Conservation (phyloP, 2,113 vertebrate species). For the Cariama cristata region DNA sequence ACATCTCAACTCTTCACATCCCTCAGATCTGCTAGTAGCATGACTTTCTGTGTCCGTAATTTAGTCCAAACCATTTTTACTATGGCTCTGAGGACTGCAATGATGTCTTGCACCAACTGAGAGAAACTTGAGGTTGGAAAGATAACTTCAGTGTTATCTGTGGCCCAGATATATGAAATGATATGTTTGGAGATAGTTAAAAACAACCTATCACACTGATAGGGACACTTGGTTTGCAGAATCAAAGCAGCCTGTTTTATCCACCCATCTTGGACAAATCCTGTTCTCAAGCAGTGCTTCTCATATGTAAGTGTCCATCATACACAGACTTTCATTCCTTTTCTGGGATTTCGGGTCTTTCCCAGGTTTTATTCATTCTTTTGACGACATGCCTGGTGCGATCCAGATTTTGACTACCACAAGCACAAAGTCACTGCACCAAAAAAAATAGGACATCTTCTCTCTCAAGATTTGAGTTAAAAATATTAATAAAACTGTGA, state of each 20-base stretch:
- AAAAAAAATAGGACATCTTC: neutral
- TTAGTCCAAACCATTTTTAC: neutral
- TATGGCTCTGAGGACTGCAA: neutral
- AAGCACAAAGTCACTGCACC: neutral
- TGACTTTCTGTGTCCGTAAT: fast-evolving
- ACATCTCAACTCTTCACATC: neutral
- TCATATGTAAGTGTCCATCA: neutral
- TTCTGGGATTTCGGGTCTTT: neutral
- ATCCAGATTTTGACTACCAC: neutral
- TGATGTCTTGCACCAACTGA: neutral
- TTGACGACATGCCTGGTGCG: neutral
- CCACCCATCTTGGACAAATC: neutral
- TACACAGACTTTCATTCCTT: neutral
- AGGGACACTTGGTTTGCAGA: neutral
- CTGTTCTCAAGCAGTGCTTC: neutral
- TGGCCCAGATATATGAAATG: neutral
- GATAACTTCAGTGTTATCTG: neutral
- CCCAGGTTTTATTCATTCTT: neutral
- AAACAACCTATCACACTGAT: neutral
- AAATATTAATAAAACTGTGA: neutral
- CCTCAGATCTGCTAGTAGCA: neutral
- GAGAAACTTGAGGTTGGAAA: neutral
- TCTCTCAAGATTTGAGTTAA: neutral
- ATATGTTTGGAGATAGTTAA: neutral
- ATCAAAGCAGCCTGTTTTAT: neutral